phyloP scores from a whole-genome alignment of 2,113 vertebrate species.

The Hydrochoerus hydrochaeris region DNA sequence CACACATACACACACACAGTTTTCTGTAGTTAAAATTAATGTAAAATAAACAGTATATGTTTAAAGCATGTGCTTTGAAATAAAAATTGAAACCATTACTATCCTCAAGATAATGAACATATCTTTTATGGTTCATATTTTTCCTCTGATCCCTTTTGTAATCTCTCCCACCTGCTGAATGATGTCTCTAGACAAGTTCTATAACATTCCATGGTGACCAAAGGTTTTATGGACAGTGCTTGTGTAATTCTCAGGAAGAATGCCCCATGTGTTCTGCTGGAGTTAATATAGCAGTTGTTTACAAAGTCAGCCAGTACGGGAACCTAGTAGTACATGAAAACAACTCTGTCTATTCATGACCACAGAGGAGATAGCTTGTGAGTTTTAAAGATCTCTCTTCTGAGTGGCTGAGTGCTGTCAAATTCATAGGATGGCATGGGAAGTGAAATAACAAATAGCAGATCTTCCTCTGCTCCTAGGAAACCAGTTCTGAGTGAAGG shows the following conservation, averaged over 20 bases:
- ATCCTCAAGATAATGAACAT: background rate
- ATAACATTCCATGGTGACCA: background rate
- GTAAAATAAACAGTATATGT: background rate
- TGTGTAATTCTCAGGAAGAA: background rate
- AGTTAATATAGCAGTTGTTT: conserved; percentile 25
- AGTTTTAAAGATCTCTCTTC: conserved; percentile 5
- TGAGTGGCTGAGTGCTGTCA: background rate
- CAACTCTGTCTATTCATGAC: background rate
- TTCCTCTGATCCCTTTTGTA: background rate
- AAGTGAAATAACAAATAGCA: background rate
- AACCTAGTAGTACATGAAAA: background rate
- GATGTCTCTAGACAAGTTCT: background rate
- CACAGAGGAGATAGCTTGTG: background rate
- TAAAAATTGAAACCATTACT: background rate
- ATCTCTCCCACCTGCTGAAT: background rate
- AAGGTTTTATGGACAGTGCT: background rate
- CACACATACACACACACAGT: no score
- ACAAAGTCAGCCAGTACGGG: background rate
- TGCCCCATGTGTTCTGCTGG: background rate
- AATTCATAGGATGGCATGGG: background rate
- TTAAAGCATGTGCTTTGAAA: background rate
- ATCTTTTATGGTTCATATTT: background rate
- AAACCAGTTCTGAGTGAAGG: background rate
- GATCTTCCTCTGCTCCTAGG: background rate
- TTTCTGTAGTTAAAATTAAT: background rate